Percentiles rank a stretch among this genome's conserved stretches.
These are phyloP conservation scores for Paraescarpia echinospica DNA, from an alignment of 1,140 invertebrate genomes.

Conservation along the genomic window DNA sequence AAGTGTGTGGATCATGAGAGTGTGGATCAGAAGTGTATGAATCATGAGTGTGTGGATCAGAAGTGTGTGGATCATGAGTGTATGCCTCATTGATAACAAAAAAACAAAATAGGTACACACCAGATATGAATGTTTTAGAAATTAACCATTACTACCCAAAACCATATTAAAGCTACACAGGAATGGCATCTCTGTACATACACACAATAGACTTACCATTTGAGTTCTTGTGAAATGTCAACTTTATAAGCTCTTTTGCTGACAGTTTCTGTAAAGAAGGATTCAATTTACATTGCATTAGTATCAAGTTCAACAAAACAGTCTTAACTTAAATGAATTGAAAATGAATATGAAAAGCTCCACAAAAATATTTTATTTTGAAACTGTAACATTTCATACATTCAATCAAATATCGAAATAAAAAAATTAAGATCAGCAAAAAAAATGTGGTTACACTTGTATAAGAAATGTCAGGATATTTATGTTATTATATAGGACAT, in stretches of 20 bases:
- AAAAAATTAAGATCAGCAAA: too few species aligned
- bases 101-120: not conserved
- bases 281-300: not conserved
- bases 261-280: conserved; percentile 70
- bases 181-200: not conserved
- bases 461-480: too few species aligned
- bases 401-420: too few species aligned
- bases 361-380: too few species aligned
- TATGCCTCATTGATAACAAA: not conserved
- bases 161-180: not conserved
- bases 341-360: not conserved
- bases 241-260: conserved; percentile 80
- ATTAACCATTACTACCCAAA: not conserved
- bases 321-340: not conserved
- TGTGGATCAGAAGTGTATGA: too few species aligned
- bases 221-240: conserved; percentile 87
- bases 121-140: not conserved
- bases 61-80: too few species aligned
- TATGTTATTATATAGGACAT: too few species aligned
- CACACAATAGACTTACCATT: conserved; percentile 61
- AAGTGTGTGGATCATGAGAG: too few species aligned
- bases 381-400: too few species aligned
- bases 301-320: not conserved
- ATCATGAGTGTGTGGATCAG: too few species aligned
- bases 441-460: too few species aligned